A percentile compares a stretch with the other conserved stretches of the same genome.
These are phyloP conservation scores for Amniataba percoides DNA, from an alignment of 2,797 vertebrate genomes.

Conservation along the genomic window DNA sequence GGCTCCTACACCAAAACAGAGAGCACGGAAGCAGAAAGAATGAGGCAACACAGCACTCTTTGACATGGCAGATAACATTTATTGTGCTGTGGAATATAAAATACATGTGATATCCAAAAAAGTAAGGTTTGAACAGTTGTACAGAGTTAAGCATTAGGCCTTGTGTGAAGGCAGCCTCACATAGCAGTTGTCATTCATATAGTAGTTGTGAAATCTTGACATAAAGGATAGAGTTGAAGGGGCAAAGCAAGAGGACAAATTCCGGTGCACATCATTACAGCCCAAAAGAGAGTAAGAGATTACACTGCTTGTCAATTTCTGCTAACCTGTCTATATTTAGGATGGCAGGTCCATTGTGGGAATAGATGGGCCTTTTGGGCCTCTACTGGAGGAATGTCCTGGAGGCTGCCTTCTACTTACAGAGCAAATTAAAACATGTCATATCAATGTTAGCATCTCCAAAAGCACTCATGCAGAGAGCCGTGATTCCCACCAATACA, in stretches of 20 bases:
- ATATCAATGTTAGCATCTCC: constrained; percentile 47
- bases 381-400: constrained; percentile 53
- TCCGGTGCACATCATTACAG: constrained; percentile 32
- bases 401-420: constrained; percentile 37
- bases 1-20: neutral
- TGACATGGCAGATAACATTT: constrained; percentile 1
- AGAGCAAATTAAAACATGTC: constrained; percentile 73
- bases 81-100: neutral
- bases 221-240: constrained; percentile 1
- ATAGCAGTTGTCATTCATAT: constrained; percentile 22
- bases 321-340: constrained; percentile 66
- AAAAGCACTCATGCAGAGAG: constrained; percentile 56
- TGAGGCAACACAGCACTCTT: neutral
- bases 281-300: constrained; percentile 19
- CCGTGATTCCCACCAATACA: constrained; percentile 46
- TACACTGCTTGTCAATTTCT: constrained; percentile 47
- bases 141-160: neutral
- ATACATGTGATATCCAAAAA: neutral
- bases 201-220: constrained; percentile 40
- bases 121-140: neutral
- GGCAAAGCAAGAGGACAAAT: constrained; percentile 15
- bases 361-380: constrained; percentile 35
- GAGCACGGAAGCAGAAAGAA: neutral
- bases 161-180: neutral
- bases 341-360: constrained; percentile 65